phyloP scores from a whole-genome alignment of 2,113 vertebrate species.

The Burhinus bistriatus region DNA sequence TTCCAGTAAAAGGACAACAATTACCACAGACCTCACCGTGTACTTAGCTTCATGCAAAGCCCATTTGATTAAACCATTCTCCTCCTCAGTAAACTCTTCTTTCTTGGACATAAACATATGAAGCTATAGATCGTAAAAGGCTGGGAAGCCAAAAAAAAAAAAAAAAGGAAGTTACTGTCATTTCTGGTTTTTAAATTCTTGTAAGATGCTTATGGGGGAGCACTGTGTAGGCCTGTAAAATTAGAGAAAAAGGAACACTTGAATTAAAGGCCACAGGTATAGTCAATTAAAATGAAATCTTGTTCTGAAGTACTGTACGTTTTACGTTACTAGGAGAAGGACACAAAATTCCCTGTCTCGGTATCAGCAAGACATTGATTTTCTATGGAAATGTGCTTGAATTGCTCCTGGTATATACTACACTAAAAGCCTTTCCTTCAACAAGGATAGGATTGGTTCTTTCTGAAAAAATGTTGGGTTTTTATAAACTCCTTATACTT shows the following conservation, averaged over 20 bases:
- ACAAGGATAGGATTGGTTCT: not conserved
- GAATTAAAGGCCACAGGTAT: not conserved
- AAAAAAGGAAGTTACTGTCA: not conserved
- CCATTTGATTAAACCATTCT: not conserved
- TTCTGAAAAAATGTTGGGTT: not conserved
- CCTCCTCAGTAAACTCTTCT: not conserved
- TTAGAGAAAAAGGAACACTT: not conserved
- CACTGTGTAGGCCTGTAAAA: not conserved
- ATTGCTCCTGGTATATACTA: not conserved
- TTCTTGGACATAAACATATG: not conserved
- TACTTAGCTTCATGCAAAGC: not conserved
- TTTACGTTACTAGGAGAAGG: not conserved
- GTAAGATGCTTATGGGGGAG: not conserved
- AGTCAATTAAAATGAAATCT: not conserved
- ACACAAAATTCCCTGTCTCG: not conserved
- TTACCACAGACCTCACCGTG: not conserved
- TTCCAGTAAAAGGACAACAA: not conserved
- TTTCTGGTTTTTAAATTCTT: not conserved
- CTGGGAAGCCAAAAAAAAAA: not conserved
- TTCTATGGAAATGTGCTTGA: not conserved
- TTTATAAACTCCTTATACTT: not conserved
- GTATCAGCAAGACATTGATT: not conserved
- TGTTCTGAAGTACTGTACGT: not conserved
- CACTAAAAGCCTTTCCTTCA: not conserved
- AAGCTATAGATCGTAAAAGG: not conserved